Percentiles rank a stretch among this genome's conserved stretches.
These are phyloP conservation scores for Orthonyx spaldingii DNA, from an alignment of 2,113 vertebrate genomes.

Conservation along the genomic window DNA sequence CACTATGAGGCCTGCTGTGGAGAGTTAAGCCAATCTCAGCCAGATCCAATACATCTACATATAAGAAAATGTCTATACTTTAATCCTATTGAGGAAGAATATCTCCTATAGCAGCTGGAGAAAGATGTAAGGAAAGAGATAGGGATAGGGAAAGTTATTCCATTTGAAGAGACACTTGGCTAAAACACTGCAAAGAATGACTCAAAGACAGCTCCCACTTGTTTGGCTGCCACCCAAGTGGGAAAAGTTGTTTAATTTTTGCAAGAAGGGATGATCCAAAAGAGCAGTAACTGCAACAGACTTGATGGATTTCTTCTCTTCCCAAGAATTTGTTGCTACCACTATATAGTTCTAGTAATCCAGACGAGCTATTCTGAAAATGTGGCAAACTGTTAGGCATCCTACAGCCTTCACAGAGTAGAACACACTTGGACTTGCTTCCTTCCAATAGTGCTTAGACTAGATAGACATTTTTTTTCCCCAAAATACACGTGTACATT, in stretches of 20 bases:
- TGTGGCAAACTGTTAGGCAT: neutral
- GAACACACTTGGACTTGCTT: neutral
- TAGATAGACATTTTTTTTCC: neutral
- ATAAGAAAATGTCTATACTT: neutral
- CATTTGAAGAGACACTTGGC: neutral
- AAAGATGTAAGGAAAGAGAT: neutral
- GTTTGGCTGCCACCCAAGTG: neutral
- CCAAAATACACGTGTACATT: rapidly evolving
- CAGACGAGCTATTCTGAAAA: neutral
- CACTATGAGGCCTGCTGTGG: neutral
- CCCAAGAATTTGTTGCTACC: neutral
- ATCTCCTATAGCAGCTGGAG: neutral
- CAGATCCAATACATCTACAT: neutral
- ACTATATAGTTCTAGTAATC: neutral
- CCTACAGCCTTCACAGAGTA: neutral
- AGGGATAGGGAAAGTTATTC: neutral
- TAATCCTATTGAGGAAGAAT: neutral
- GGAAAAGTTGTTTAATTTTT: neutral
- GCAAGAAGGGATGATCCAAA: neutral
- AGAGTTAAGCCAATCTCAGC: neutral
- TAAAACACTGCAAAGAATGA: neutral
- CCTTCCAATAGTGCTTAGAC: neutral
- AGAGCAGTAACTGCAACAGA: neutral
- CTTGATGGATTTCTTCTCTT: neutral
- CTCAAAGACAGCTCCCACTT: neutral